Conservation (phyloP, 2,113 vertebrate species). For the Ctenodactylus gundi region DNA sequence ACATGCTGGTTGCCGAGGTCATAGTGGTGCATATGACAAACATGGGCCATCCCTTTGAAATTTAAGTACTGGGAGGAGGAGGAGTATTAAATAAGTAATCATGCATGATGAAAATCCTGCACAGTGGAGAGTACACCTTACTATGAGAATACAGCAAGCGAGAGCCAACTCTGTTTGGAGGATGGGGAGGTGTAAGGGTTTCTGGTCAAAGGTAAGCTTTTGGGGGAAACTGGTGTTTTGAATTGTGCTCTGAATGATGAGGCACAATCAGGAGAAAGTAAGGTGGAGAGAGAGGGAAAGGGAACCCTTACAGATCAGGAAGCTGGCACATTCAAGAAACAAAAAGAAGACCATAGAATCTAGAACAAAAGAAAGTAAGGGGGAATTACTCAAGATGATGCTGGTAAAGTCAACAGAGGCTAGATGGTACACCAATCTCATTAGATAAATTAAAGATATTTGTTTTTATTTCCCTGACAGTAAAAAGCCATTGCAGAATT, state of each 20-base stretch:
- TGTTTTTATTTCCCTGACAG: not conserved
- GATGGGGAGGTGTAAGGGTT: not conserved
- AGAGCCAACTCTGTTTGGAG: not conserved
- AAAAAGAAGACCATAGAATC: not conserved
- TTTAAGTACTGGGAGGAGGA: slow-evolving; percentile 2
- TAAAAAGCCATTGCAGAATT: slow-evolving; percentile 35
- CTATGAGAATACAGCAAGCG: not conserved
- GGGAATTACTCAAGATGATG: not conserved
- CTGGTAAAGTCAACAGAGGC: slow-evolving; percentile 1
- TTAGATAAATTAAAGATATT: slow-evolving; percentile 28
- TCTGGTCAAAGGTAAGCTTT: not conserved
- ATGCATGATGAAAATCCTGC: slow-evolving; percentile 8
- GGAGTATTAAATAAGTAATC: slow-evolving; percentile 28
- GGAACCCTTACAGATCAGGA: slow-evolving; percentile 8
- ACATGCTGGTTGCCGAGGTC: not conserved
- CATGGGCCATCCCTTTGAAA: not conserved
- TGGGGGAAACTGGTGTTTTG: slow-evolving; percentile 30
- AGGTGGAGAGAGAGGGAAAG: not conserved
- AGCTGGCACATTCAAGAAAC: not conserved
- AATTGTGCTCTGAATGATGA: slow-evolving; percentile 17
- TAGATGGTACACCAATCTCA: not conserved
- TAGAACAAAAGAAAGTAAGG: slow-evolving; percentile 1
- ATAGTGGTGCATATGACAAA: not conserved
- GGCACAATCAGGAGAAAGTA: slow-evolving; percentile 12
- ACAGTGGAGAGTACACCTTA: not conserved